Evolutionary conservation across 1,140 invertebrate genomes (phyloP), one percentile per base, ranked within the genome.

Genomic region (Centruroides vittatus): DNA sequence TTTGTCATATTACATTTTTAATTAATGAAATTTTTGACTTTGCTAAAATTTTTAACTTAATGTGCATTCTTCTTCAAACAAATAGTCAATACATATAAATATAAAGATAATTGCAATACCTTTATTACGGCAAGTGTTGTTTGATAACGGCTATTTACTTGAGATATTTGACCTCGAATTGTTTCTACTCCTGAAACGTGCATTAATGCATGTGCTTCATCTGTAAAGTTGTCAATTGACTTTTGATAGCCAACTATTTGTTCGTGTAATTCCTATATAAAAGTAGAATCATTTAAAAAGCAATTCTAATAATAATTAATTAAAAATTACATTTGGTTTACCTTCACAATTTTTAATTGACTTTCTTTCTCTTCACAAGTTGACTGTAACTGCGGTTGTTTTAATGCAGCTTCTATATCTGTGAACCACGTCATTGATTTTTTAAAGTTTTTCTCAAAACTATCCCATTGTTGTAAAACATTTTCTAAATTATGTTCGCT

Each of bases 111-210:
- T 23, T 23, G 23, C 23, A 34, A 59, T 41, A 65, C 41, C 5
- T 61, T 9, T 23, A 61, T 57, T n/a, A 59, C 50, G 13, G 69
- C 70, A 6, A 73, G 84, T 35, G 96, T 74, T 55, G 86, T 79
- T 73, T 93, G 89, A 72, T 95, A 96, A 52, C 80, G 78, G 65
- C 67, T 92, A 67, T 85, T 92, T 12, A 94, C 83, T 77, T 95
- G 91, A 0, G 88, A 86, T 23, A 94, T 85, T 58, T 92, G 76
- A 7, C 88, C 87, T 71, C 92, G 91, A 5, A 96, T 81, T 57
- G 87, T 81, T 65, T 93, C 88, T 2, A 89, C 86, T 3, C 84
- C 84, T 73, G 87, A 91, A 3, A 83, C 78, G 70, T 93, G 86
- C 1, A 93, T 79, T 55, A 96, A 75, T 35, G 81, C 81, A 71